phyloP scores from a whole-genome alignment of 2,797 vertebrate genomes.

The Cyclura pinguis region DNA sequence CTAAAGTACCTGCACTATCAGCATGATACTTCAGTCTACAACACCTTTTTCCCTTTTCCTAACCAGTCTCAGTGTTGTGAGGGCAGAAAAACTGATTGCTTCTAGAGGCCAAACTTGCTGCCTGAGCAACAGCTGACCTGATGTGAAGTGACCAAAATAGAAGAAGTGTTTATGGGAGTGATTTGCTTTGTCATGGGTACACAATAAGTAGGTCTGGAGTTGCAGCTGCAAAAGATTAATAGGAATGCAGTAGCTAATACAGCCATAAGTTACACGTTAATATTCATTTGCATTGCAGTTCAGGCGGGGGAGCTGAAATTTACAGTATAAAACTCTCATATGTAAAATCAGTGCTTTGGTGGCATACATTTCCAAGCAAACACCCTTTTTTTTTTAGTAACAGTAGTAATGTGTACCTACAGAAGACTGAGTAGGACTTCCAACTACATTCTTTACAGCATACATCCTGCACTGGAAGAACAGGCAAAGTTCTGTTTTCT shows the following conservation, averaged over 20 bases:
- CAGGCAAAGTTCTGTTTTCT: not conserved
- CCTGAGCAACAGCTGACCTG: conserved; percentile 34
- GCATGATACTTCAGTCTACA: not conserved
- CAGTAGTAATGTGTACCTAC: not conserved
- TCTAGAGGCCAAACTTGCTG: not conserved
- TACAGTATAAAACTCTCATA: too few relatives aligned
- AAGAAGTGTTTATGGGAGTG: conserved; percentile 42
- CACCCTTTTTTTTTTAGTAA: not conserved
- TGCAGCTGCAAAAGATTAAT: conserved; percentile 15
- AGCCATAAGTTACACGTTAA: not conserved
- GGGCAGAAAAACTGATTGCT: not conserved
- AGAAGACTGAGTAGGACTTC: not conserved
- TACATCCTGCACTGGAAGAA: too few relatives aligned
- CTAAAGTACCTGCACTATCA: not conserved
- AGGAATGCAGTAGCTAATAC: not conserved
- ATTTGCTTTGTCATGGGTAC: conserved; percentile 22
- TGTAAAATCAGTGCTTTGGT: not conserved
- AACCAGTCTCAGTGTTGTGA: not conserved
- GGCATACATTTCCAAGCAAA: not conserved
- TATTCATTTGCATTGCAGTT: not conserved
- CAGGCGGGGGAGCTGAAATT: too few relatives aligned
- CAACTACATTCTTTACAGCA: not conserved
- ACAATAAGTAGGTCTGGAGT: not conserved
- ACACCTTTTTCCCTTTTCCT: not conserved
- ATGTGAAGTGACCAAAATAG: conserved; percentile 39